Evolutionary conservation across 2,113 vertebrate genomes (phyloP).

Genomic region (Chaetops frenatus): DNA sequence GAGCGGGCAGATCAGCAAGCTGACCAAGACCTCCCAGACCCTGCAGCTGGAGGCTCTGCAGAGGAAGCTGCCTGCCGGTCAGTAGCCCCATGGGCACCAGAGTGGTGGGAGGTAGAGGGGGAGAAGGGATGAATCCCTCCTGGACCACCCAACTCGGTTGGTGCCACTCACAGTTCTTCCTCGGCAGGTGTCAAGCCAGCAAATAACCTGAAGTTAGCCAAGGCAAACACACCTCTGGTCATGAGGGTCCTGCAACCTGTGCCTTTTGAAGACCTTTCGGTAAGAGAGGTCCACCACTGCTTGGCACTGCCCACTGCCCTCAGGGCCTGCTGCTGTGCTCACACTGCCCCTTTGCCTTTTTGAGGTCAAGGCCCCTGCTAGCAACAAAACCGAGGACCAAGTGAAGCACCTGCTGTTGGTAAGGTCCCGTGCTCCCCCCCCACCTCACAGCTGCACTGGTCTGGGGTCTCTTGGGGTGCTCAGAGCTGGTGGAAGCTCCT

Average conservation of each 20-base stretch:
- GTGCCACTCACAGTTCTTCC: background rate
- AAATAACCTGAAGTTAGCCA: constrained; percentile 64
- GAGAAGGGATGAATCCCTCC: background rate
- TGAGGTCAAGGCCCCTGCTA: constrained; percentile 33
- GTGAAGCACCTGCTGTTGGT: constrained; percentile 83
- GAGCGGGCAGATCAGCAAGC: constrained; percentile 74
- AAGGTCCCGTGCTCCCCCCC: background rate
- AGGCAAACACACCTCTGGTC: constrained; percentile 62
- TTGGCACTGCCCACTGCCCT: background rate
- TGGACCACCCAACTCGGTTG: rapidly evolving
- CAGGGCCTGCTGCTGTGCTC: background rate
- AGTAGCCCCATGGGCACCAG: background rate
- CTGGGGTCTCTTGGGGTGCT: background rate
- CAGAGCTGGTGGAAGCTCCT: background rate
- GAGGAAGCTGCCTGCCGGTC: constrained; percentile 69
- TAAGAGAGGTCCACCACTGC: background rate
- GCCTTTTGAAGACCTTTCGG: background rate
- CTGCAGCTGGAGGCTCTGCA: constrained; percentile 75
- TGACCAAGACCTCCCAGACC: constrained; percentile 71
- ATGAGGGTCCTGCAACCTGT: background rate
- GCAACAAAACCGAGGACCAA: constrained; percentile 74
- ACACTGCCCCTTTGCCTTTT: background rate
- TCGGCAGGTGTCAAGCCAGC: background rate
- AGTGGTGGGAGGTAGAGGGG: no score
- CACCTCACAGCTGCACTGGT: rapidly evolving